phyloP scores from a whole-genome alignment of 1,140 invertebrate species.

The Drosophila tropicalis region DNA sequence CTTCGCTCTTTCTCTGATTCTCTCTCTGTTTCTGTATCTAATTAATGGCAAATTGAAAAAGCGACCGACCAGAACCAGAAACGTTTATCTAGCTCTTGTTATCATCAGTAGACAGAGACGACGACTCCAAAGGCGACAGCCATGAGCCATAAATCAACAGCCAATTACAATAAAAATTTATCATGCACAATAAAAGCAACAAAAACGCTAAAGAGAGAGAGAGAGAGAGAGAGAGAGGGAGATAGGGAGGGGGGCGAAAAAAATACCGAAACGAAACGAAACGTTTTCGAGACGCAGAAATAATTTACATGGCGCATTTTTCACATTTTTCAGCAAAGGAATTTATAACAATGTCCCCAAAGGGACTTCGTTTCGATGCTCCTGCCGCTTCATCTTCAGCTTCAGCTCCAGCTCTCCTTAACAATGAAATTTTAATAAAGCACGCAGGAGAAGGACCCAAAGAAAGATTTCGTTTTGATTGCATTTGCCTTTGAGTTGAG shows the following conservation, averaged over 20 bases:
- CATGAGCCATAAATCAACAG: constrained; percentile 73
- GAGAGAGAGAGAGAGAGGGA: too few relatives aligned
- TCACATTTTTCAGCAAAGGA: constrained; percentile 72
- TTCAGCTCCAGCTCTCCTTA: background rate
- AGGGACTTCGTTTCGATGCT: constrained; percentile 38
- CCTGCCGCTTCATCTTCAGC: background rate
- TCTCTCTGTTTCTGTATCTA: constrained; percentile 25
- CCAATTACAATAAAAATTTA: constrained; percentile 81
- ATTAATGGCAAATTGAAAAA: constrained; percentile 60
- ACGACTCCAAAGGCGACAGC: constrained; percentile 26
- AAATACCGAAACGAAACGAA: constrained; percentile 17
- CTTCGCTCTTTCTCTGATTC: background rate
- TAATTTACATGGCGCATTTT: constrained; percentile 79
- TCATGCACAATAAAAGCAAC: constrained; percentile 74
- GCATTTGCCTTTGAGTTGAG: constrained; percentile 37
- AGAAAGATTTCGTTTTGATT: constrained; percentile 26
- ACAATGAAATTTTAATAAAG: constrained; percentile 78
- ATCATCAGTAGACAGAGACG: constrained; percentile 28
- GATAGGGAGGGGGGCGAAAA: background rate
- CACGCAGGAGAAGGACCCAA: constrained; percentile 35
- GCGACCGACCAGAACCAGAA: constrained; percentile 10
- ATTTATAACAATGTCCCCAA: constrained; percentile 79
- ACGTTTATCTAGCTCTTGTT: constrained; percentile 61
- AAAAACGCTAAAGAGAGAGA: background rate
- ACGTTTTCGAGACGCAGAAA: constrained; percentile 58